phyloP scores from a whole-genome alignment of 2,888 invertebrate genomes.

The Stomorhina lunata region DNA sequence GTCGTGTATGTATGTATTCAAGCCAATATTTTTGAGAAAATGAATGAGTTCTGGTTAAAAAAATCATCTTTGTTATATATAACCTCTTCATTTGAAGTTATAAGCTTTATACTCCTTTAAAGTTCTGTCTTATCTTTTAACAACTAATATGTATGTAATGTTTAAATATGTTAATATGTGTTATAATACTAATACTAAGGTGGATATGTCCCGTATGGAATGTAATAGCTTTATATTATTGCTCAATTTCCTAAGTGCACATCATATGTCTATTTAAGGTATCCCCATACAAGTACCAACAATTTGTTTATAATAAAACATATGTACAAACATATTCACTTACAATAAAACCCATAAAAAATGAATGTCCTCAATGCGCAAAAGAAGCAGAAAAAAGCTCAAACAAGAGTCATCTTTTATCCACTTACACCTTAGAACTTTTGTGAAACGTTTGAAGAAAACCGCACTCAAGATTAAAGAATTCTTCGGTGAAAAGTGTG shows the following conservation, averaged over 20 bases:
- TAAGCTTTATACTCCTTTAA: not conserved
- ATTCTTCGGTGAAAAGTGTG: constrained; percentile 47
- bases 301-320: constrained; percentile 6
- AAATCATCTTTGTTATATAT: no score
- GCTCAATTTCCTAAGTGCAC: constrained; percentile 11
- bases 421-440: constrained; percentile 24
- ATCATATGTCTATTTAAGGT: not conserved
- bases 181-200: not conserved
- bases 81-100: no score
- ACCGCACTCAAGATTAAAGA: constrained; percentile 34
- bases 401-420: constrained; percentile 1
- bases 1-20: no score
- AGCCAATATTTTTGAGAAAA: no score
- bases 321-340: not conserved
- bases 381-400: not conserved
- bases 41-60: no score
- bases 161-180: no score
- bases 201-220: not conserved
- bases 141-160: no score
- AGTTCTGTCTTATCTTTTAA: not conserved
- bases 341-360: not conserved
- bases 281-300: not conserved
- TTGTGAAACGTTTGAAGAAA: constrained; percentile 23
- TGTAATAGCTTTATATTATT: not conserved
- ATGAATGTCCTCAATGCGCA: not conserved